Conservation (phyloP, 2,797 vertebrate genomes). For the Acomys russatus region DNA sequence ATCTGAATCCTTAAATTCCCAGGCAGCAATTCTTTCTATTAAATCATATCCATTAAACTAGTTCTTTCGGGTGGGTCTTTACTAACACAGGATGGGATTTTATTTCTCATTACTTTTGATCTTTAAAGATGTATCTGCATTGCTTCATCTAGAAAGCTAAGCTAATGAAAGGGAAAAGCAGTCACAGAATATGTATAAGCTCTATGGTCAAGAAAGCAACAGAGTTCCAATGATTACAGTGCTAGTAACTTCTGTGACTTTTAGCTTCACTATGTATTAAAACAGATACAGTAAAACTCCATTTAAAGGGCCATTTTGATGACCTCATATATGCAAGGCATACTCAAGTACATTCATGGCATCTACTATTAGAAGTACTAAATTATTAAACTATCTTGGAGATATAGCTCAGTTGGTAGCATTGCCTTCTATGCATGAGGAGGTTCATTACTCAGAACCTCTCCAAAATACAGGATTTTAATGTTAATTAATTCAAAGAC, state of each 20-base stretch:
- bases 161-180: not conserved
- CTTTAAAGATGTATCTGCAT: not conserved
- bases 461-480: not conserved
- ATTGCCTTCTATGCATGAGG: not conserved
- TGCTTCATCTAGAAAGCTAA: not conserved
- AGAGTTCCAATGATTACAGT: not conserved
- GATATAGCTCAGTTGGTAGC: not conserved
- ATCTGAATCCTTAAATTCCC: not conserved
- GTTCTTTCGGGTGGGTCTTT: not conserved
- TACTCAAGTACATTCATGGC: not conserved
- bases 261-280: not conserved
- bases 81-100: not conserved
- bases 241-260: not conserved
- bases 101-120: not conserved
- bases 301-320: not conserved
- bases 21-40: not conserved
- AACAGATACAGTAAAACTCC: not conserved
- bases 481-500: conserved; percentile 12
- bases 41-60: not conserved
- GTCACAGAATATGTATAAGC: not conserved
- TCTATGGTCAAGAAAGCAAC: not conserved
- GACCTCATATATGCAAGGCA: too few relatives aligned
- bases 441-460: not conserved
- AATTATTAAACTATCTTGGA: not conserved
- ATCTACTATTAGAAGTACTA: not conserved